phyloP scores from a whole-genome alignment of 2,113 vertebrate genomes.

The Tauraco erythrolophus region DNA sequence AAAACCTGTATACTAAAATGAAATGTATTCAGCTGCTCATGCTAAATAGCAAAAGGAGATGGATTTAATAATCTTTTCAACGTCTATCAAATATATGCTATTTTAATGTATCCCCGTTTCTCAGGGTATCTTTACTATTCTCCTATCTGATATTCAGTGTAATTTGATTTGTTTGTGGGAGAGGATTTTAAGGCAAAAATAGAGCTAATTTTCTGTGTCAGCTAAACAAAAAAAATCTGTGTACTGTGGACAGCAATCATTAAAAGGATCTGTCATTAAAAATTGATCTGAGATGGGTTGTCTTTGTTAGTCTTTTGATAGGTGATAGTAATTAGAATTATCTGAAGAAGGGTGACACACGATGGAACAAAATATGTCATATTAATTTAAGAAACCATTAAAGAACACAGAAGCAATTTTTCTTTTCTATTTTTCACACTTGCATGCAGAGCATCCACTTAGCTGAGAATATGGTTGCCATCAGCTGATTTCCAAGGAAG shows the following conservation, averaged over 20 bases:
- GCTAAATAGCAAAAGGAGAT: constrained; percentile 37
- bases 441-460: not conserved
- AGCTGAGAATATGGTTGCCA: constrained; percentile 16
- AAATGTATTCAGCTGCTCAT: constrained; percentile 27
- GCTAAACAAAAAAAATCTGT: constrained; percentile 69
- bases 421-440: constrained; percentile 1
- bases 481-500: not conserved
- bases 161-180: constrained; percentile 14
- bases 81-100: constrained; percentile 18
- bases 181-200: constrained; percentile 46
- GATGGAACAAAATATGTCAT: not conserved
- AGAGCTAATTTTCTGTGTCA: constrained; percentile 60
- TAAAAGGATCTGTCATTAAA: constrained; percentile 53
- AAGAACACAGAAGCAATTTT: not conserved
- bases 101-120: constrained; percentile 59
- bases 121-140: constrained; percentile 24
- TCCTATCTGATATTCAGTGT: constrained; percentile 33
- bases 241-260: constrained; percentile 22
- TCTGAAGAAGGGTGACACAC: constrained; percentile 48
- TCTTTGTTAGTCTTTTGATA: constrained; percentile 55
- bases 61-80: constrained; percentile 34
- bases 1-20: constrained; percentile 31
- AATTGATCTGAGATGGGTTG: constrained; percentile 51
- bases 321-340: constrained; percentile 59
- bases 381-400: constrained; percentile 49